A percentile compares a stretch with the other conserved stretches of the same genome.
phyloP scores from a whole-genome alignment of 2,113 vertebrate species.

The Elgaria multicarinata region DNA sequence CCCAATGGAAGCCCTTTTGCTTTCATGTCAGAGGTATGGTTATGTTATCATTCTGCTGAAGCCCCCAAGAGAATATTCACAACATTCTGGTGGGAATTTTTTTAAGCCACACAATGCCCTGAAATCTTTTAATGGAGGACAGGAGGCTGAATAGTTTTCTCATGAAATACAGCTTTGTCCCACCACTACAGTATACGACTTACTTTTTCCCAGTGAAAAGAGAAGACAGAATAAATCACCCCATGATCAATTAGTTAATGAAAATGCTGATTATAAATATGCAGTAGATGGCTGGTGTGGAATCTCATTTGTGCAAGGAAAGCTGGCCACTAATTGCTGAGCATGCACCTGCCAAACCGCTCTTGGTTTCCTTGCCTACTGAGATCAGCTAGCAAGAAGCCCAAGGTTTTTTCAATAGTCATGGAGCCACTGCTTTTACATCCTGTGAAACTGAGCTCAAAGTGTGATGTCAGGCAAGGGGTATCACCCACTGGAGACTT shows the following conservation, averaged over 20 bases:
- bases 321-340: conserved; percentile 55
- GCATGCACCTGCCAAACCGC: conserved; percentile 47
- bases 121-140: conserved; percentile 64
- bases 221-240: conserved; percentile 39
- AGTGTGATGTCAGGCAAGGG: conserved; percentile 8
- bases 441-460: conserved; percentile 18
- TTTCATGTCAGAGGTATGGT: conserved; percentile 33
- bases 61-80: conserved; percentile 14
- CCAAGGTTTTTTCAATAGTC: conserved; percentile 16
- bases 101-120: conserved; percentile 41
- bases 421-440: background rate
- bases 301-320: conserved; percentile 65
- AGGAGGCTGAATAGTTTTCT: conserved; percentile 68
- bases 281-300: conserved; percentile 71
- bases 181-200: conserved; percentile 45
- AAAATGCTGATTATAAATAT: conserved; percentile 65
- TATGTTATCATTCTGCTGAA: conserved; percentile 42
- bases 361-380: conserved; percentile 47
- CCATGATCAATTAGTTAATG: conserved; percentile 49
- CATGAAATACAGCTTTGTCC: conserved; percentile 50
- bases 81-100: conserved; percentile 43
- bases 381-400: conserved; percentile 39
- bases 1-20: conserved; percentile 47
- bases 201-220: conserved; percentile 46
- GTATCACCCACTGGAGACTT: background rate